Evolutionary conservation across 2,888 invertebrate species (phyloP), one percentile per base, ranked within the genome.

Genomic region (Scelioninae gen. 1): DNA sequence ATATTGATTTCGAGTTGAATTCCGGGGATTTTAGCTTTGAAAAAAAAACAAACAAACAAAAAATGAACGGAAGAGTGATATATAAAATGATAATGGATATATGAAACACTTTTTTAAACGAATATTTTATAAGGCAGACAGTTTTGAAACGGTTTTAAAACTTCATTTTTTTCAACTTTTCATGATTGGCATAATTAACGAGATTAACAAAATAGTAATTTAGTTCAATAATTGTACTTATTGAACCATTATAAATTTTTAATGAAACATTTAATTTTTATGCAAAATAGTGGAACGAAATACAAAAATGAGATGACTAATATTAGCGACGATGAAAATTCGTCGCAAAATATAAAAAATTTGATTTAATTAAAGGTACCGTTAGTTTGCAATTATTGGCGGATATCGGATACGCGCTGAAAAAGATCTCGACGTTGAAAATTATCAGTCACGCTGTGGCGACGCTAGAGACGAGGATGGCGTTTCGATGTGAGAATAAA

Each of bases 351-450:
- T 10, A 23, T 5, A 13, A 10, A 43, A 51, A 58, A 71, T 38
- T 49, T 56, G 55, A 65, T 72, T 79, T 65, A 72, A 74, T 68
- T 63, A 63, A 55, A 60, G 45, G 55, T 15, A 34, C 40, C 60
- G 43, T 69, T 5, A 51, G 40, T 60, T 68, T 38, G 71, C 56
- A 79, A 63, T 75, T 79, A 82, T 75, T 32, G 75, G 23, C n/a
- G 51, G 60, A 62, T 75, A 83, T 79, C 62, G 62, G 72, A 80
- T 80, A 68, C 66, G 60, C 47, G 72, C 53, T 75, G 77, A 72
- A 82, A 80, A 79, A 80, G 71, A 83, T 78, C 66, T 66, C 55
- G 51, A 62, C 49, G 68, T 53, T 74, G 72, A 81, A 83, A 85
- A 79, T 83, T 75, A 85, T 85, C 75, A 81, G 81, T 83, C 81